These are phyloP conservation scores for Sogatella furcifera DNA, from an alignment of 1,140 invertebrate species.

Conservation along the genomic window DNA sequence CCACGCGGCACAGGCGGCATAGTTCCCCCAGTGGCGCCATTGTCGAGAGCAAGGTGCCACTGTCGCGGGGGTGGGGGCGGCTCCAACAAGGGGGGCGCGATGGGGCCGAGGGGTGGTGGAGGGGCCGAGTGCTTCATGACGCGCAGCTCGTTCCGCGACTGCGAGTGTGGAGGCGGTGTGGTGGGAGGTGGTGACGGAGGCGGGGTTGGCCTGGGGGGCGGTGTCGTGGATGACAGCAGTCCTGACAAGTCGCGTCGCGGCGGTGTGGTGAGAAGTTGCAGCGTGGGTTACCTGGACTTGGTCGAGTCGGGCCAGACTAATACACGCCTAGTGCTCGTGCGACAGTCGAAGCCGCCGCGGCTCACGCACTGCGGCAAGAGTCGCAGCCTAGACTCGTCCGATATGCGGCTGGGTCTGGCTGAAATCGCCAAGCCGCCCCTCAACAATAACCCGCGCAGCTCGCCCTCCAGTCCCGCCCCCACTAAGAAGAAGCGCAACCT, in stretches of 20 bases:
- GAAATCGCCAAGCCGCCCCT: slow-evolving; percentile 18
- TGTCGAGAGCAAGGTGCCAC: slow-evolving; percentile 16
- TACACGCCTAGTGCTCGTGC: slow-evolving; percentile 20
- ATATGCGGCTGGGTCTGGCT: slow-evolving; percentile 29
- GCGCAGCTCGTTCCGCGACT: slow-evolving; percentile 20
- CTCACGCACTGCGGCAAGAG: slow-evolving; percentile 70
- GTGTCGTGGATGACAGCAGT: not conserved
- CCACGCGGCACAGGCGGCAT: not conserved
- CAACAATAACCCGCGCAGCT: slow-evolving; percentile 22
- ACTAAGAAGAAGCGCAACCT: slow-evolving; percentile 28
- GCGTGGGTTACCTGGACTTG: slow-evolving; percentile 71
- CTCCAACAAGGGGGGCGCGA: not conserved
- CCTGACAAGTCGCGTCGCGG: slow-evolving; percentile 7
- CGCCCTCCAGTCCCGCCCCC: slow-evolving; percentile 29
- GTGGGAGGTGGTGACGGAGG: not conserved
- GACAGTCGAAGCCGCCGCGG: slow-evolving; percentile 38
- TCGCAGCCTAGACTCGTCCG: slow-evolving; percentile 69
- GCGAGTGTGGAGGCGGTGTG: slow-evolving; percentile 16
- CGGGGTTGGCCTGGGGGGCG: not conserved
- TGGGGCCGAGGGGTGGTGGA: slow-evolving; percentile 2
- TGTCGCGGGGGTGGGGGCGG: not conserved
- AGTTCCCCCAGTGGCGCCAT: slow-evolving; percentile 16
- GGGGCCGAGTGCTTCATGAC: slow-evolving; percentile 22
- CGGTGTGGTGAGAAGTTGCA: slow-evolving; percentile 50
- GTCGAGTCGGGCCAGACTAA: slow-evolving; percentile 47